Conservation (phyloP, 2,888 invertebrate species). For the Vannuccia rotundouncinata region DNA sequence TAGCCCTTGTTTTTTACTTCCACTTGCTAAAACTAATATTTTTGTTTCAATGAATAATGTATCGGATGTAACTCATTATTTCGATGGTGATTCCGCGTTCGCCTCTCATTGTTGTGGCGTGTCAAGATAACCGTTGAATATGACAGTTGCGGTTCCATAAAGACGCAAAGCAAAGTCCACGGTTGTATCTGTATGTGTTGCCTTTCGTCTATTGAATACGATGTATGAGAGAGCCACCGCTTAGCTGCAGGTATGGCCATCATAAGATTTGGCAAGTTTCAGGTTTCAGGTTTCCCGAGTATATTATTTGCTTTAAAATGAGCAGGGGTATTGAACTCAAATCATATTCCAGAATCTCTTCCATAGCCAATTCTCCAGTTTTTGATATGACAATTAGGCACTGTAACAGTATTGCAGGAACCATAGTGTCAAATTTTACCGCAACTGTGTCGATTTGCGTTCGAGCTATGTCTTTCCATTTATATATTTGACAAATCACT, state of each 20-base stretch:
- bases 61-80: neutral
- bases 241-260: neutral
- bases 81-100: slow-evolving; percentile 14
- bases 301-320: neutral
- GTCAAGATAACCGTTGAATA: slow-evolving; percentile 39
- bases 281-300: neutral
- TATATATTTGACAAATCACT: neutral
- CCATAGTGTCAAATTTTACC: no score
- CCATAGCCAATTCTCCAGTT: neutral
- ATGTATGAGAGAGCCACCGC: neutral
- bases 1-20: neutral
- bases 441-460: neutral
- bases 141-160: slow-evolving; percentile 39
- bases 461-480: slow-evolving; percentile 13
- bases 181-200: neutral
- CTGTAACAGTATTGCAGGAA: slow-evolving; percentile 16
- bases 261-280: neutral
- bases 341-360: neutral
- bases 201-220: neutral
- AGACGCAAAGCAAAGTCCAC: slow-evolving; percentile 21
- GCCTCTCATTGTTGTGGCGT: slow-evolving; percentile 33
- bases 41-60: neutral
- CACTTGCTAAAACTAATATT: neutral
- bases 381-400: neutral
- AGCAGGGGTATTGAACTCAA: neutral